Evolutionary conservation across 2,888 invertebrate genomes (phyloP).

Genomic region (Teleiodes luculella): DNA sequence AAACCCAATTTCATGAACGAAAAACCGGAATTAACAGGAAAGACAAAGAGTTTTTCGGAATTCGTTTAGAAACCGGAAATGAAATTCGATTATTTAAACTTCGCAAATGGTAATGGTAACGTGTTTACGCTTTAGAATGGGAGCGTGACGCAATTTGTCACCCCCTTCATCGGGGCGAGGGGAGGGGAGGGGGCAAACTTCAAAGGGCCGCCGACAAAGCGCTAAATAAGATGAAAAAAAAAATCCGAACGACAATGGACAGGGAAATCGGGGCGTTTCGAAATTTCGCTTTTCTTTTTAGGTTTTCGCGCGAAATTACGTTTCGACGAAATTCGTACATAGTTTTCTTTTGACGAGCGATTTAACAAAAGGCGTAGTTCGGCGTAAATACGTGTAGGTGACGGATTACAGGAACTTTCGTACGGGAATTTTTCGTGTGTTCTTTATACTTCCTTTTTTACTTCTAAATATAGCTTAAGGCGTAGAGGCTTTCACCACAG

Average conservation of each 20-base stretch:
- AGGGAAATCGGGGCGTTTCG: conserved; percentile 68
- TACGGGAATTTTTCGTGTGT: not conserved
- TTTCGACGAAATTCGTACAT: conserved; percentile 29
- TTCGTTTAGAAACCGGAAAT: not conserved
- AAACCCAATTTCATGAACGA: too few relatives aligned
- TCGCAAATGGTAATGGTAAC: conserved; percentile 49
- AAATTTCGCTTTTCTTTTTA: conserved; percentile 58
- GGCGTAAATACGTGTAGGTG: not conserved
- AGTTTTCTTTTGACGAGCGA: conserved; percentile 38
- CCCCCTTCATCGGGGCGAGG: conserved; percentile 36
- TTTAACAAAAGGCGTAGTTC: conserved; percentile 5
- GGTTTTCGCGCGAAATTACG: conserved; percentile 53
- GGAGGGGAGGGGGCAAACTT: conserved; percentile 51
- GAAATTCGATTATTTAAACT: conserved; percentile 10
- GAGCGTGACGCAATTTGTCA: conserved; percentile 74
- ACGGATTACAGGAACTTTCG: not conserved
- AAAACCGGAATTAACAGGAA: too few relatives aligned
- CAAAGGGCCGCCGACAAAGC: conserved; percentile 77
- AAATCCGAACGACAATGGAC: conserved; percentile 71
- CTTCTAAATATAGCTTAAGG: too few relatives aligned
- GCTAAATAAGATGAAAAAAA: conserved; percentile 77
- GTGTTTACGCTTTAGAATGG: conserved; percentile 64
- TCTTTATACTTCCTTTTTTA: not conserved
- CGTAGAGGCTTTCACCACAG: too few relatives aligned
- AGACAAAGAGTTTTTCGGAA: not conserved